phyloP scores from a whole-genome alignment of 2,113 vertebrate genomes.

The Aldabrachelys gigantea region DNA sequence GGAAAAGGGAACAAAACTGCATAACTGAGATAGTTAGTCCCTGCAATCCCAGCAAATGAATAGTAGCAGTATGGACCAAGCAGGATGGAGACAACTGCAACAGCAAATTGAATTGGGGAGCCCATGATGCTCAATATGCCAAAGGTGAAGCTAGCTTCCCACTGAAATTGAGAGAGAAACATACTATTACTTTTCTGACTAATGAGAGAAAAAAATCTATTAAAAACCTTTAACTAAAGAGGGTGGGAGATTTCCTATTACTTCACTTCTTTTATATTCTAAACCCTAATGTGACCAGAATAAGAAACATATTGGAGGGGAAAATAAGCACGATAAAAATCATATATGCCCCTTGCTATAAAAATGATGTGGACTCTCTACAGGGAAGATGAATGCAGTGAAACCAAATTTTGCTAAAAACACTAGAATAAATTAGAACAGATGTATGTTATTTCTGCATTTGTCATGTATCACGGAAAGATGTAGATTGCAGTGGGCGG shows the following conservation, averaged over 20 bases:
- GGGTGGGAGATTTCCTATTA: constrained; percentile 5
- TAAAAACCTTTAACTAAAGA: neutral
- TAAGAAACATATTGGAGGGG: neutral
- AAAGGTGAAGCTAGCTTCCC: constrained; percentile 66
- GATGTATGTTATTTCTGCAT: neutral
- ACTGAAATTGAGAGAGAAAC: constrained; percentile 69
- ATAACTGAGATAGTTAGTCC: constrained; percentile 55
- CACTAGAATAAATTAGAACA: neutral
- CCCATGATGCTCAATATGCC: constrained; percentile 52
- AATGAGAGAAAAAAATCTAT: neutral
- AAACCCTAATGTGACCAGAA: constrained; percentile 6
- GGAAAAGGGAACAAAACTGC: constrained; percentile 56
- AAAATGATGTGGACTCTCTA: neutral
- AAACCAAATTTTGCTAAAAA: neutral
- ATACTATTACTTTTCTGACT: constrained; percentile 46
- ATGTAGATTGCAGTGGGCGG: neutral
- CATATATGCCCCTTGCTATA: neutral
- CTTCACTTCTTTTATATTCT: neutral
- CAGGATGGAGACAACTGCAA: constrained; percentile 63
- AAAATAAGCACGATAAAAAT: constrained; percentile 1
- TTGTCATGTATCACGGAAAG: neutral
- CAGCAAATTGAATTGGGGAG: constrained; percentile 56
- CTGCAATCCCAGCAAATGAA: constrained; percentile 49
- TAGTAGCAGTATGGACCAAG: constrained; percentile 64
- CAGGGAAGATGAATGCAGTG: neutral